Base-by-base conservation (phyloP, 2,113 vertebrate genomes). In the Catharus bicknelli region DNA sequence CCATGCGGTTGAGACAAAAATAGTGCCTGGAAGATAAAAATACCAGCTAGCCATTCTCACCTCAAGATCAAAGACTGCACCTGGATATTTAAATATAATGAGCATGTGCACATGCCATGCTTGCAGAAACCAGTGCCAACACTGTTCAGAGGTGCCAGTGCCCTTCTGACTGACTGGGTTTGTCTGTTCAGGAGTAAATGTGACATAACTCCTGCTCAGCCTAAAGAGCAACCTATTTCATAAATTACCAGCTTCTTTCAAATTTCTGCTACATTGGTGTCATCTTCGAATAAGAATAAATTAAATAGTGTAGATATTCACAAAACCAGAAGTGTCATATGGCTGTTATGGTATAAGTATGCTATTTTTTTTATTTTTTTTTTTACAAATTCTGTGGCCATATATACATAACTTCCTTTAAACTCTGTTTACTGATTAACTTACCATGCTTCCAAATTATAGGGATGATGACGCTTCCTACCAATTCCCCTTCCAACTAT, bases 1-100 rank as follows among this genome's bases (percentile, higher is more conserved):
- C n/a, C 27, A 29, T 25, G 26, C 6, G 42, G 72, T 17, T 23
- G 57, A 85, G 83, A 90, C 66, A 90, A 88, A 95, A 93, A 90
- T 77, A 95, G 76, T 7, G 27, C 64, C 86, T 83, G 58, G 40
- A 78, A 83, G 61, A 86, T 43, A 94, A 91, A 94, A 95, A 88
- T 88, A 92, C 16, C 80, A 78, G 57, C 73, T 48, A 58, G 22
- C 22, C 36, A 61, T 70, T 81, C 61, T 67, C 63, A 73, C 8
- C 6, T 51, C 64, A 67, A 80, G 73, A 84, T 90, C 80, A 90
- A 93, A 94, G 80, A 75, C 64, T 72, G 83, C 68, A 92, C 61
- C 76, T 88, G 32, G 57, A 83, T 54, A 63, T 80, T 93, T 77
- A 90, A 94, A 86, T 67, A 80, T 59, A 86, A 83, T 68, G 47